These are phyloP conservation scores for Dunckerocampus dactyliophorus DNA, from an alignment of 2,113 vertebrate genomes.

Conservation along the genomic window DNA sequence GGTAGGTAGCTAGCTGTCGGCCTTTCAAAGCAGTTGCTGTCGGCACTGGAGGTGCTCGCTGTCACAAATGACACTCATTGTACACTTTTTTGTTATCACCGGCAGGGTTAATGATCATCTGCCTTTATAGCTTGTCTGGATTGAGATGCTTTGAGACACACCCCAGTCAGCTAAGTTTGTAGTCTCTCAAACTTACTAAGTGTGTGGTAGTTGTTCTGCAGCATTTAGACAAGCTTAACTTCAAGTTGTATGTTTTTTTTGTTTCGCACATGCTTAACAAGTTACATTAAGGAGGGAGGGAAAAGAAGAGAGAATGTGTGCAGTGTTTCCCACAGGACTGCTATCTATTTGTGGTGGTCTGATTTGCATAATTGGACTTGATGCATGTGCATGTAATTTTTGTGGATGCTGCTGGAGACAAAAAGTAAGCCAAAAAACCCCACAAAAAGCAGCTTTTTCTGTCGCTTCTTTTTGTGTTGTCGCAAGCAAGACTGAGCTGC, in stretches of 20 bases:
- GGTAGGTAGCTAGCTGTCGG: constrained; percentile 46
- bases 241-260: not conserved
- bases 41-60: constrained; percentile 16
- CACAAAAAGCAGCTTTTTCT: too few species aligned
- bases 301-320: too few species aligned
- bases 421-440: too few species aligned
- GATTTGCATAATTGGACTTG: too few species aligned
- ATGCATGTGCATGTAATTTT: too few species aligned
- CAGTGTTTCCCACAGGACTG: too few species aligned
- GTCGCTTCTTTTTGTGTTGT: too few species aligned
- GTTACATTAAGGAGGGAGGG: too few species aligned
- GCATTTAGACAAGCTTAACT: constrained; percentile 22
- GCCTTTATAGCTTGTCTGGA: not conserved
- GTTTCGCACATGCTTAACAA: too few species aligned
- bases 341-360: too few species aligned
- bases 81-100: not conserved
- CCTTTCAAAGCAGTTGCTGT: constrained; percentile 34
- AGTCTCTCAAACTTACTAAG: constrained; percentile 20
- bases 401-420: too few species aligned
- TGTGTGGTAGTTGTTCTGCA: not conserved
- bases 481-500: too few species aligned
- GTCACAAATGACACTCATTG: constrained; percentile 13
- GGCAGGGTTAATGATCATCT: not conserved
- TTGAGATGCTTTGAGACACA: constrained; percentile 9
- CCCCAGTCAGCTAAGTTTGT: constrained; percentile 6